These are phyloP conservation scores for Crocallis elinguaria DNA, from an alignment of 2,888 invertebrate genomes.

Conservation along the genomic window DNA sequence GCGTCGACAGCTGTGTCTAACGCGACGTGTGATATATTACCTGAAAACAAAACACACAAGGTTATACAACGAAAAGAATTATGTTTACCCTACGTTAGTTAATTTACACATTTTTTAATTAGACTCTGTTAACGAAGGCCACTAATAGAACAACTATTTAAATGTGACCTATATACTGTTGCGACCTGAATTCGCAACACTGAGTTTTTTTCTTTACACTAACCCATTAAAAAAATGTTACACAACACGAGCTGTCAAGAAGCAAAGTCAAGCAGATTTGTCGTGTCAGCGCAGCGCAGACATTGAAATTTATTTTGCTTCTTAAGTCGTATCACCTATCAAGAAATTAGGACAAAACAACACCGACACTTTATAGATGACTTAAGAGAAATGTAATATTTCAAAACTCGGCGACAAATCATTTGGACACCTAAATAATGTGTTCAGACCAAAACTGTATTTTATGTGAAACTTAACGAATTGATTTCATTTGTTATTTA, in stretches of 20 bases:
- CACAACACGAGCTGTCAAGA: slow-evolving; percentile 74
- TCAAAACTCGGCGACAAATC: slow-evolving; percentile 24
- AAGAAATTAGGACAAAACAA: slow-evolving; percentile 36
- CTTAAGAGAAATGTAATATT: slow-evolving; percentile 29
- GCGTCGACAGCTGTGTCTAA: slow-evolving; percentile 30
- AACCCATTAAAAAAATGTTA: slow-evolving; percentile 72
- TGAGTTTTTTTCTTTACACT: slow-evolving; percentile 64
- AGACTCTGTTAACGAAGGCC: slow-evolving; percentile 75
- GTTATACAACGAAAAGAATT: slow-evolving; percentile 51
- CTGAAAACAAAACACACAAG: slow-evolving; percentile 68
- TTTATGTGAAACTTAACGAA: slow-evolving; percentile 17
- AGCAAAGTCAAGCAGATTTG: slow-evolving; percentile 58
- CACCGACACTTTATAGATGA: slow-evolving; percentile 27
- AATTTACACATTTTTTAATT: slow-evolving; percentile 68
- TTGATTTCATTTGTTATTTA: slow-evolving; percentile 28
- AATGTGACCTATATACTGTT: slow-evolving; percentile 73
- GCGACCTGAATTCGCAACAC: slow-evolving; percentile 77
- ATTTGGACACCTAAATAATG: slow-evolving; percentile 23
- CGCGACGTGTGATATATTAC: slow-evolving; percentile 59
- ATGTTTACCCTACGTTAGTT: slow-evolving; percentile 50
- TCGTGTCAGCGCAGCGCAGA: slow-evolving; percentile 59
- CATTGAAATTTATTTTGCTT: slow-evolving; percentile 62
- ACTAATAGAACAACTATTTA: slow-evolving; percentile 71
- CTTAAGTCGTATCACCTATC: slow-evolving; percentile 55
- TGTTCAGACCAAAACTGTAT: slow-evolving; percentile 21